Conservation (phyloP, 2,797 vertebrate genomes). For the Danio albolineatus region DNA sequence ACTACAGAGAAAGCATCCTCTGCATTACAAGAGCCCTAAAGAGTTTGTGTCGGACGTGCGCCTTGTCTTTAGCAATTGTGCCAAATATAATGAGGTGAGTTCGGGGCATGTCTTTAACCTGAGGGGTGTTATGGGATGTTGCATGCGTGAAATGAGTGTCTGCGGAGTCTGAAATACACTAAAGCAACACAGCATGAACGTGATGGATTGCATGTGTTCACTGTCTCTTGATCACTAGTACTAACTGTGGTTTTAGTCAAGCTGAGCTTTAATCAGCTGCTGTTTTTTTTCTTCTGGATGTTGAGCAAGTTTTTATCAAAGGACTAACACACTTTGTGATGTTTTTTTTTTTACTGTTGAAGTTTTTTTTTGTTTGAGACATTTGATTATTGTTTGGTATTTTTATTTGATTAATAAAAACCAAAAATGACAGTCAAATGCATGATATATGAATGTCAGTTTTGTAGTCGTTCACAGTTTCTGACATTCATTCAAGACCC, state of each 20-base stretch:
- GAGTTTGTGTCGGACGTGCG: constrained; percentile 95
- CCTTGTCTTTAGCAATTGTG: constrained; percentile 98
- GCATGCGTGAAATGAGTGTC: constrained; percentile 34
- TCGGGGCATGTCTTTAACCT: constrained; percentile 45
- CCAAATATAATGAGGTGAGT: constrained; percentile 99
- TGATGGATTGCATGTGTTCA: constrained; percentile 9
- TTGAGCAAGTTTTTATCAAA: constrained; percentile 2
- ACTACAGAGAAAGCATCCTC: constrained; percentile 89
- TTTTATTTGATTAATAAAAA: constrained; percentile 1
- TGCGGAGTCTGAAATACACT: not conserved
- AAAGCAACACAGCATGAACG: constrained; percentile 29
- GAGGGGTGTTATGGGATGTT: constrained; percentile 11
- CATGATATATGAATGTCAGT: constrained; percentile 21
- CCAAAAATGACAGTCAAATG: constrained; percentile 8
- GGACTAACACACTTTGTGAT: constrained; percentile 14
- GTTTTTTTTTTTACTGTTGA: not conserved
- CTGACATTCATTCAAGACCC: constrained; percentile 21
- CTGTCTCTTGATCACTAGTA: constrained; percentile 9
- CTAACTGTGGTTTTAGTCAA: constrained; percentile 15
- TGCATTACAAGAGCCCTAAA: constrained; percentile 89
- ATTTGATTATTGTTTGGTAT: not conserved
- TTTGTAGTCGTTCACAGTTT: not conserved
- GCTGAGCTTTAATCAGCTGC: constrained; percentile 3
- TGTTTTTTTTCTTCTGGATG: not conserved
- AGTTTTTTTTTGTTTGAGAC: not conserved